phyloP scores from a whole-genome alignment of 2,113 vertebrate species.

The Diadophis punctatus region DNA sequence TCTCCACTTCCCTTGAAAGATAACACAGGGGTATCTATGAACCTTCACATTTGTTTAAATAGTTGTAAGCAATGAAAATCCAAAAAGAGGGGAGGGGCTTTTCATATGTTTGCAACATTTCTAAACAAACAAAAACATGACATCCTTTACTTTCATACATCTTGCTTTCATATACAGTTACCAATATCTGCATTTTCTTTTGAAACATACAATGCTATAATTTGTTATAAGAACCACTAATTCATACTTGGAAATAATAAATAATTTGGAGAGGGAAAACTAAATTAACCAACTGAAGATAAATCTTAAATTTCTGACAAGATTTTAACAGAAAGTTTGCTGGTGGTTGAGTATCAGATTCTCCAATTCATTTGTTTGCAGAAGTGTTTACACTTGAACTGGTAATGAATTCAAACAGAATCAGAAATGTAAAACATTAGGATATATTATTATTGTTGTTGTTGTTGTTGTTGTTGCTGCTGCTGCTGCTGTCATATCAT shows the following conservation, averaged over 20 bases:
- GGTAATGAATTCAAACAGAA: background rate
- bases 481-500: no score
- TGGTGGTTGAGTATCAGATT: background rate
- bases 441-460: no score
- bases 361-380: background rate
- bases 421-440: background rate
- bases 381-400: background rate
- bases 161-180: background rate
- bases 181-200: background rate
- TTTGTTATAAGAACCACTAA: background rate
- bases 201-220: background rate
- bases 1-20: background rate
- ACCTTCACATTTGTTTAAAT: background rate
- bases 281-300: background rate
- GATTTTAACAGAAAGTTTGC: background rate
- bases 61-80: background rate
- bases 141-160: background rate
- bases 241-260: slow-evolving; percentile 9
- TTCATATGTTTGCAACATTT: background rate
- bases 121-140: background rate
- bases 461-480: no score
- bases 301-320: background rate
- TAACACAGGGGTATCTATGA: background rate
- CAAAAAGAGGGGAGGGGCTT: background rate
- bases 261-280: background rate